These are phyloP conservation scores for Capitella teleta DNA, from an alignment of 1,140 invertebrate genomes.

Conservation along the genomic window DNA sequence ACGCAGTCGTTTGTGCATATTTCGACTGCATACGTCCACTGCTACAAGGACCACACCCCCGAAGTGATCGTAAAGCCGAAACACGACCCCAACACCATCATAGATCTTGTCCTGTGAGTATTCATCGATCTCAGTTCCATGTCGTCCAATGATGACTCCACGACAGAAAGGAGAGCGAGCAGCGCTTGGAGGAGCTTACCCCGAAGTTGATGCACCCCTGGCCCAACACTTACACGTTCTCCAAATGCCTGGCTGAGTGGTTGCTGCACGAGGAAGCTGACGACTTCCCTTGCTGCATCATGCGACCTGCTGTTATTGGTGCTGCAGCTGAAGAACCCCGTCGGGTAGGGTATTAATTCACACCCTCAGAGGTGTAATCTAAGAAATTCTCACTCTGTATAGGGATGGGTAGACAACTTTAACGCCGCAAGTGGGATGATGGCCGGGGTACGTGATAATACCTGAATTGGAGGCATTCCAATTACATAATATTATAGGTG, in stretches of 20 bases:
- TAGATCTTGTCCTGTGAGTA: no score
- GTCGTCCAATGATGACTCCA: no score
- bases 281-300: slow-evolving; percentile 64
- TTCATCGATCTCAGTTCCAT: no score
- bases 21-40: slow-evolving; percentile 48
- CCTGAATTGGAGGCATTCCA: neutral
- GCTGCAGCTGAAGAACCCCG: slow-evolving; percentile 84
- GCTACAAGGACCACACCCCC: slow-evolving; percentile 40
- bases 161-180: slow-evolving; percentile 58
- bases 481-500: slow-evolving; percentile 15
- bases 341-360: slow-evolving; percentile 40
- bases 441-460: slow-evolving; percentile 5
- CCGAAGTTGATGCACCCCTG: slow-evolving; percentile 57
- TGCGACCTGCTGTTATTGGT: slow-evolving; percentile 87
- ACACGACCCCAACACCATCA: no score
- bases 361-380: neutral
- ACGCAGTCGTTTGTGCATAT: slow-evolving; percentile 46
- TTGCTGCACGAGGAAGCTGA: slow-evolving; percentile 47
- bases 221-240: slow-evolving; percentile 48
- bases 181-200: slow-evolving; percentile 60
- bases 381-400: no score
- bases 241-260: slow-evolving; percentile 45
- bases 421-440: slow-evolving; percentile 35
- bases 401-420: slow-evolving; percentile 40
- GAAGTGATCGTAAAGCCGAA: no score